Evolutionary conservation across 2,113 vertebrate species (phyloP).

Genomic region (Cisticola juncidis): DNA sequence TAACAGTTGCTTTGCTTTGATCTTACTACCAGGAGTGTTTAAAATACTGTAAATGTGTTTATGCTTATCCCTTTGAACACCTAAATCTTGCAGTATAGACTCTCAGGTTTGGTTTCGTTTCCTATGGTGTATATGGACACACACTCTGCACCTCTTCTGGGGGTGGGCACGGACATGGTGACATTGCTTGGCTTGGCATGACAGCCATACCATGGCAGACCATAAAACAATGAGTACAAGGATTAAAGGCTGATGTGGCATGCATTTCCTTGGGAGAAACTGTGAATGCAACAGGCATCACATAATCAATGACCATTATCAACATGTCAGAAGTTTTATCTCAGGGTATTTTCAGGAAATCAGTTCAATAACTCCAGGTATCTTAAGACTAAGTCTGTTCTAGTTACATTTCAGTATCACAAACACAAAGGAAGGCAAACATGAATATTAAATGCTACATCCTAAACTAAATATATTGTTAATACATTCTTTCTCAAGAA

Average conservation of each 20-base stretch:
- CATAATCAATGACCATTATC: rapidly evolving
- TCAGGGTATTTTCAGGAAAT: background rate
- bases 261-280: background rate
- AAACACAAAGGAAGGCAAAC: background rate
- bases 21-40: background rate
- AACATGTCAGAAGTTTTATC: background rate
- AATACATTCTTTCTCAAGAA: background rate
- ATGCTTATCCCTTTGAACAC: background rate
- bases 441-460: background rate
- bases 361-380: background rate
- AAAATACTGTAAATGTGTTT: background rate
- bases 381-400: background rate
- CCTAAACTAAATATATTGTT: background rate
- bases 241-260: background rate
- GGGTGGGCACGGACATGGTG: rapidly evolving
- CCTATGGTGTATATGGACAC: rapidly evolving
- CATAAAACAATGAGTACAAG: rapidly evolving
- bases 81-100: rapidly evolving
- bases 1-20: background rate
- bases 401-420: background rate
- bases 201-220: rapidly evolving
- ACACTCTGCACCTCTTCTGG: background rate
- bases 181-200: background rate
- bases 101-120: background rate
- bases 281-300: background rate